A percentile compares a stretch with the other conserved stretches of the same genome.
phyloP scores from a whole-genome alignment of 2,888 invertebrate genomes.

The Dicyrtoma fusca region DNA sequence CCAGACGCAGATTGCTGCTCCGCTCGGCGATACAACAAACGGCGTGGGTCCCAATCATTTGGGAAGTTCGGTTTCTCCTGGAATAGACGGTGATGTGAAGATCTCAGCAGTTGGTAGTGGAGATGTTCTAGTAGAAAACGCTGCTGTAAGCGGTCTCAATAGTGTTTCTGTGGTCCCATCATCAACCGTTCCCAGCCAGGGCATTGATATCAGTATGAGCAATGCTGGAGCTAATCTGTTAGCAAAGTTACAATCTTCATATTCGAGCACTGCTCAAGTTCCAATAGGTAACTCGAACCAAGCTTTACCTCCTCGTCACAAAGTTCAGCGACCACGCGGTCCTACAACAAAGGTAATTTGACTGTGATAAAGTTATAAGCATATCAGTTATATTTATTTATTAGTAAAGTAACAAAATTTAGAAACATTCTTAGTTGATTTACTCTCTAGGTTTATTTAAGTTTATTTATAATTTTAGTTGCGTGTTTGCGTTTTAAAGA shows the following conservation, averaged over 20 bases:
- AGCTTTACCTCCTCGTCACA: conserved; percentile 53
- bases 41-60: conserved; percentile 45
- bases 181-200: conserved; percentile 52
- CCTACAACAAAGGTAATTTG: conserved; percentile 45
- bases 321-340: conserved; percentile 49
- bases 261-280: conserved; percentile 31
- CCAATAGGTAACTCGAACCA: conserved; percentile 20
- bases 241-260: conserved; percentile 53
- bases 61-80: conserved; percentile 19
- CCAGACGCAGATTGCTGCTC: conserved; percentile 42
- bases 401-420: not conserved
- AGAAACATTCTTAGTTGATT: not conserved
- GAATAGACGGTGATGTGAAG: conserved; percentile 25
- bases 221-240: conserved; percentile 53
- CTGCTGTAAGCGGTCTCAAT: conserved; percentile 13
- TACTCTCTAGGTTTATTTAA: not conserved
- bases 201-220: conserved; percentile 51
- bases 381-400: too few species aligned
- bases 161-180: conserved; percentile 19
- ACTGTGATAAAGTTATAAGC: too few species aligned
- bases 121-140: conserved; percentile 33
- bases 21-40: conserved; percentile 52
- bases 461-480: conserved; percentile 37
- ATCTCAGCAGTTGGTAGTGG: conserved; percentile 47
- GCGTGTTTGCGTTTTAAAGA: too few species aligned